A percentile compares a stretch with the other conserved stretches of the same genome.
Evolutionary conservation across 2,113 vertebrate species (phyloP).

Genomic region (Tupaia tana): DNA sequence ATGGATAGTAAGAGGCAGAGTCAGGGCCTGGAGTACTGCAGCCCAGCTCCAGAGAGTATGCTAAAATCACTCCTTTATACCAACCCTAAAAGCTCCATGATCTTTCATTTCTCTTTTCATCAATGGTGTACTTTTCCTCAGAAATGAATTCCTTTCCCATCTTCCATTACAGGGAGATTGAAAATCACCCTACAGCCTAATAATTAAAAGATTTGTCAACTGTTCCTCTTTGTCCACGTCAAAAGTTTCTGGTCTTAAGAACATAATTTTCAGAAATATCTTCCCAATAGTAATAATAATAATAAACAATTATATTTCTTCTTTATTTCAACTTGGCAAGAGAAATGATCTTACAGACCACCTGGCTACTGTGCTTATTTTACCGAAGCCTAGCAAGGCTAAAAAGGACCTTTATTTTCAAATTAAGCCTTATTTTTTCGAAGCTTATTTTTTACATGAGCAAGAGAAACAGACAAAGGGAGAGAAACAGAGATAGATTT

Average conservation of each 20-base stretch:
- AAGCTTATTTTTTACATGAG: constrained; percentile 7
- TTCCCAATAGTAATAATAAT: neutral
- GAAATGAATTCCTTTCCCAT: neutral
- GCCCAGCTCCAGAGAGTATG: neutral
- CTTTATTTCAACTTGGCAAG: neutral
- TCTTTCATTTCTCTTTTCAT: neutral
- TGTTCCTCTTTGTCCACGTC: neutral
- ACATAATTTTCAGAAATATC: constrained; percentile 28
- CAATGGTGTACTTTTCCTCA: neutral
- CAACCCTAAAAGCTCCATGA: too few relatives aligned
- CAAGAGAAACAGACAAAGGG: neutral
- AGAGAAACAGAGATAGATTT: too few relatives aligned
- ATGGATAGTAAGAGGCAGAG: neutral
- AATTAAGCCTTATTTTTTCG: constrained; percentile 17
- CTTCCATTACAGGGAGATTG: neutral
- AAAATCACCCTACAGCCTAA: neutral
- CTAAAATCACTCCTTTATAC: neutral
- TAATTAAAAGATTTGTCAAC: neutral
- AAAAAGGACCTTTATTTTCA: neutral
- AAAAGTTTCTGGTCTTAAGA: constrained; percentile 1
- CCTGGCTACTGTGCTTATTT: constrained; percentile 17
- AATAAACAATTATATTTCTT: neutral
- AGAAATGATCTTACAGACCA: constrained; percentile 3
- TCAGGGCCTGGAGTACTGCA: neutral
- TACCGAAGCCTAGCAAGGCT: neutral